These are phyloP conservation scores for Cosmia pyralina DNA, from an alignment of 2,888 invertebrate species.

Conservation along the genomic window DNA sequence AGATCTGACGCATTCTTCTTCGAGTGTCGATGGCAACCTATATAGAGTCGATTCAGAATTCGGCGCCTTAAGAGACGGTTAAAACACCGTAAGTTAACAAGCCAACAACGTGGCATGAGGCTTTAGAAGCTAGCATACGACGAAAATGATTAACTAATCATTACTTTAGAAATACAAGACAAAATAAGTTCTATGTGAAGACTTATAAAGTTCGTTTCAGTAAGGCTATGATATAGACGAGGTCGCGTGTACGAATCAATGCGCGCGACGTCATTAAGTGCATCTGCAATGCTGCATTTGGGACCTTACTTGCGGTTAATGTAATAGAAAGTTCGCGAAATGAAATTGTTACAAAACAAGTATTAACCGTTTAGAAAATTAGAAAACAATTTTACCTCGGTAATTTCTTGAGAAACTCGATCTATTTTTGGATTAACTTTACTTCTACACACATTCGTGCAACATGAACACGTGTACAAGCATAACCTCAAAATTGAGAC, in stretches of 20 bases:
- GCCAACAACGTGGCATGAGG: not conserved
- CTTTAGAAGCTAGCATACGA: not conserved
- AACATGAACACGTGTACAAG: constrained; percentile 32
- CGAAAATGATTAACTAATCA: constrained; percentile 1
- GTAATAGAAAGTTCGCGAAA: constrained; percentile 3
- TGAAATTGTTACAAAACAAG: not conserved
- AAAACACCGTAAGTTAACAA: not conserved
- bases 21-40: too few relatives aligned
- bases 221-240: not conserved
- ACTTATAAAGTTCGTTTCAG: constrained; percentile 14
- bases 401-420: not conserved
- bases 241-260: constrained; percentile 49
- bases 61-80: too few relatives aligned
- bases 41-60: too few relatives aligned
- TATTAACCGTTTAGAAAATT: not conserved
- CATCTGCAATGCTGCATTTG: constrained; percentile 64
- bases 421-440: constrained; percentile 1
- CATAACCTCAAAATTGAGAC: constrained; percentile 43
- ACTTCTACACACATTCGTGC: not conserved
- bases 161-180: not conserved
- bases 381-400: not conserved
- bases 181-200: constrained; percentile 11
- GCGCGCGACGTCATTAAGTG: constrained; percentile 44
- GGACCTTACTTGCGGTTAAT: constrained; percentile 11
- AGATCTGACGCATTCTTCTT: too few relatives aligned